A percentile compares a stretch with the other conserved stretches of the same genome.
These are phyloP conservation scores for Rotaria sp. DNA, from an alignment of 2,888 invertebrate species.

Conservation along the genomic window DNA sequence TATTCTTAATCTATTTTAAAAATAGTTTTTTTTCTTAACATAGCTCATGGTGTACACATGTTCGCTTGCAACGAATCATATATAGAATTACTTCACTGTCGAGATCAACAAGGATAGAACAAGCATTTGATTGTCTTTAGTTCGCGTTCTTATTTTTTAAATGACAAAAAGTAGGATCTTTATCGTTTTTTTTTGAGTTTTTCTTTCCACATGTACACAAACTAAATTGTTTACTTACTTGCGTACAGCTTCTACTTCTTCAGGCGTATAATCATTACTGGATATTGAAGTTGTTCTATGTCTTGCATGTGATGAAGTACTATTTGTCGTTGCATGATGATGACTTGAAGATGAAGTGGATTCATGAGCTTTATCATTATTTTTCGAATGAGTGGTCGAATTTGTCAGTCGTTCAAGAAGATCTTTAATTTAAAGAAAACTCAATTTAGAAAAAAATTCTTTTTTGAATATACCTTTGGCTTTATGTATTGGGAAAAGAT, in stretches of 20 bases:
- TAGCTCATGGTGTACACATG: too few species aligned
- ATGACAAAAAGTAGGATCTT: too few species aligned
- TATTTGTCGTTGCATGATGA: background rate
- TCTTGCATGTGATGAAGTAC: background rate
- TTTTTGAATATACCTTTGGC: background rate
- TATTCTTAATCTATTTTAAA: too few species aligned
- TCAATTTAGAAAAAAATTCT: too few species aligned
- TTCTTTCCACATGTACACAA: too few species aligned
- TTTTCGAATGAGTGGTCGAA: background rate
- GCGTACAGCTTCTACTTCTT: constrained; percentile 14
- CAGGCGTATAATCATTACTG: background rate
- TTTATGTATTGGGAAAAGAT: constrained; percentile 14
- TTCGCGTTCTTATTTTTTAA: too few species aligned
- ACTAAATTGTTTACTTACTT: background rate
- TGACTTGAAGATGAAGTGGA: background rate
- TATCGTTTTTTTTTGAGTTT: too few species aligned
- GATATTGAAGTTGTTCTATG: background rate
- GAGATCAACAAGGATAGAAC: too few species aligned
- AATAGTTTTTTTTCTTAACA: too few species aligned
- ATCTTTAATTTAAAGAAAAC: background rate
- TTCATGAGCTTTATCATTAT: background rate
- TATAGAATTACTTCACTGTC: too few species aligned
- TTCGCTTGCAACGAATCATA: too few species aligned
- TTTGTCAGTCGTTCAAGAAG: background rate
- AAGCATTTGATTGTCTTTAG: too few species aligned